Evolutionary conservation across 2,888 invertebrate species (phyloP).

Genomic region (Junonia oenone): DNA sequence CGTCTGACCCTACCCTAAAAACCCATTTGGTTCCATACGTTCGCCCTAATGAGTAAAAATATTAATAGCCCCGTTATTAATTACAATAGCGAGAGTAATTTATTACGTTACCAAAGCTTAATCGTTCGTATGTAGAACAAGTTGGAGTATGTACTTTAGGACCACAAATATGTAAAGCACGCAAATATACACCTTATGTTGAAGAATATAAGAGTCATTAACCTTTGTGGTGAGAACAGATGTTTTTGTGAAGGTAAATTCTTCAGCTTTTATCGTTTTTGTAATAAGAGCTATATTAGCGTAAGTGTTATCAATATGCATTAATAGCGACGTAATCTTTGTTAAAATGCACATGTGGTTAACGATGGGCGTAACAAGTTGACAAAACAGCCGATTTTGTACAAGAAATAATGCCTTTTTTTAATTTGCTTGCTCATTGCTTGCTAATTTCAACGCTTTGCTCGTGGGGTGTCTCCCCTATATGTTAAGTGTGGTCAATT

Average conservation of each 20-base stretch:
- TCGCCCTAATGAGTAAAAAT: conserved; percentile 41
- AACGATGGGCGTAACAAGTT: no score
- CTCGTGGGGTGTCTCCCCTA: no score
- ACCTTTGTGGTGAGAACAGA: not conserved
- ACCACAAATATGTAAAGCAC: not conserved
- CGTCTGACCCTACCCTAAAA: conserved; percentile 26
- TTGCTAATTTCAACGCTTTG: no score
- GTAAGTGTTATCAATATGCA: not conserved
- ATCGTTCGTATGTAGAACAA: conserved; percentile 29
- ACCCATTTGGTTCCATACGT: conserved; percentile 31
- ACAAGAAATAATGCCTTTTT: no score
- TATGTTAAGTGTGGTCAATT: no score
- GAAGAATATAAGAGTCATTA: not conserved
- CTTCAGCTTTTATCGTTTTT: not conserved
- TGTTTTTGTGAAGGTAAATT: not conserved
- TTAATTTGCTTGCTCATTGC: no score
- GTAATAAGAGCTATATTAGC: not conserved
- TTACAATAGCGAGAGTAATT: conserved; percentile 38
- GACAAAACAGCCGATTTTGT: no score
- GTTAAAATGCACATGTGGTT: not conserved
- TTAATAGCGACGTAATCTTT: not conserved
- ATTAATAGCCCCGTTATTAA: conserved; percentile 40
- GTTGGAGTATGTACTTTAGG: conserved; percentile 12
- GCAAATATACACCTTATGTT: not conserved
- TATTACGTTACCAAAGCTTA: conserved; percentile 35